Evolutionary conservation across 2,113 vertebrate species (phyloP).

Genomic region (Telmatochromis sp.): DNA sequence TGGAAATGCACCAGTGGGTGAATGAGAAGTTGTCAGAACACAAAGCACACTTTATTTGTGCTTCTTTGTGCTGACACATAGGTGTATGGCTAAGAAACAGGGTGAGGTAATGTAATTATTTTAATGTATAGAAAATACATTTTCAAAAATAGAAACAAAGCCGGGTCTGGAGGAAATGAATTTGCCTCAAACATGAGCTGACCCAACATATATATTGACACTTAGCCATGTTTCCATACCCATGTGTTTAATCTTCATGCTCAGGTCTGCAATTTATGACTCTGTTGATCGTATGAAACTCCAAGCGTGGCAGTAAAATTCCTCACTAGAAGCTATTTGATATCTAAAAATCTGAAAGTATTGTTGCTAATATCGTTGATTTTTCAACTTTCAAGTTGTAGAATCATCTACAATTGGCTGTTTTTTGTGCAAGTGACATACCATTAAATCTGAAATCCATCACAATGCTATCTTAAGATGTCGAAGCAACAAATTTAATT

Average conservation of each 20-base stretch:
- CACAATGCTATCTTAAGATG: neutral
- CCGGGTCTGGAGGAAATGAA: neutral
- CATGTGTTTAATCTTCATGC: neutral
- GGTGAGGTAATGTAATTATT: neutral
- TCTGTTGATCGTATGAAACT: neutral
- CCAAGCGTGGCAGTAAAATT: neutral
- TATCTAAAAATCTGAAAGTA: neutral
- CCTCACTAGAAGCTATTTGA: neutral
- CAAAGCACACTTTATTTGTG: constrained; percentile 56
- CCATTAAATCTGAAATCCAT: neutral
- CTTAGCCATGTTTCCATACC: neutral
- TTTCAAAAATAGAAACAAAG: neutral
- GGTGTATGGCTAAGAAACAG: constrained; percentile 38
- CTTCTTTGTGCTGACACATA: constrained; percentile 25
- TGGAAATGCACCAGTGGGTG: constrained; percentile 31
- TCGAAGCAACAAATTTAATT: neutral
- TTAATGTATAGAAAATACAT: neutral
- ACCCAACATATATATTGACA: neutral
- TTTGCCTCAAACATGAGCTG: neutral
- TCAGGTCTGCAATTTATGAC: neutral
- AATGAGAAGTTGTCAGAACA: constrained; percentile 42
- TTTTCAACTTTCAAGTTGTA: neutral
- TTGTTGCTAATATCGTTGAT: neutral
- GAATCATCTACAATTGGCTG: neutral
- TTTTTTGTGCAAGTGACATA: neutral